Evolutionary conservation across 2,888 invertebrate genomes (phyloP), one percentile per base, ranked within the genome.

Genomic region (Caenorhabditis panamensis): DNA sequence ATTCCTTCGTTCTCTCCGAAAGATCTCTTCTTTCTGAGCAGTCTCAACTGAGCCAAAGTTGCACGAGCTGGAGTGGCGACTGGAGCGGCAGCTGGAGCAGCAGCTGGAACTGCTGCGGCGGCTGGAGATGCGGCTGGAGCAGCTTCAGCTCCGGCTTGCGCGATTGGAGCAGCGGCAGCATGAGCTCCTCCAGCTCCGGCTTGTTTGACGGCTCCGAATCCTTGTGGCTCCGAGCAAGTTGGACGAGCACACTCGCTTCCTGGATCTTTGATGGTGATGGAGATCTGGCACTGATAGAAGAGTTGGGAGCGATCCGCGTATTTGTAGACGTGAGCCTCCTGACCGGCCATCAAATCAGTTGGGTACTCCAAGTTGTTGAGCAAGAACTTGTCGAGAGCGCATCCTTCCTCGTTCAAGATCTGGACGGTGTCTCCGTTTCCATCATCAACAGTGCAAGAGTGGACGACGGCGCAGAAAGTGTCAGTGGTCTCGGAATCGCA

Each of bases 311-410:
- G 73, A 69, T 89, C 89, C 51, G 89, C 89, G 82, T 88, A 89
- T 77, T 89, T 89, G 87, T 87, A 89, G 28, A 89, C 89, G 82
- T 89, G 89, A 58, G 89, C 89, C 71, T 89, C 89, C 81, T 84
- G 84, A 4, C 89, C 89, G 31, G 89, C 89, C 79, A 84, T 86
- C 54, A 89, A 80, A 82, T 89, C 89, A 24, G 84, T 84, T 58
- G 88, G 88, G 62, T 89, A 89, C 69, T 89, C 89, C 53, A 89
- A 77, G 76, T 89, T 89, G 79, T 88, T 89, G 68, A 89, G 85
- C 72, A 89, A 73, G 81, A 86, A 86, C 61, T 84, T 86, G 73
- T 88, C 88, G 22, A 83, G 80, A 18, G 87, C 88, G 68, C 88
- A 88, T 47, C 88, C 88, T 31, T 86, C 80, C 31, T 86, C 87